Base-by-base conservation (phyloP, 2,888 invertebrate species). In the Muschampia plurimacula region DNA sequence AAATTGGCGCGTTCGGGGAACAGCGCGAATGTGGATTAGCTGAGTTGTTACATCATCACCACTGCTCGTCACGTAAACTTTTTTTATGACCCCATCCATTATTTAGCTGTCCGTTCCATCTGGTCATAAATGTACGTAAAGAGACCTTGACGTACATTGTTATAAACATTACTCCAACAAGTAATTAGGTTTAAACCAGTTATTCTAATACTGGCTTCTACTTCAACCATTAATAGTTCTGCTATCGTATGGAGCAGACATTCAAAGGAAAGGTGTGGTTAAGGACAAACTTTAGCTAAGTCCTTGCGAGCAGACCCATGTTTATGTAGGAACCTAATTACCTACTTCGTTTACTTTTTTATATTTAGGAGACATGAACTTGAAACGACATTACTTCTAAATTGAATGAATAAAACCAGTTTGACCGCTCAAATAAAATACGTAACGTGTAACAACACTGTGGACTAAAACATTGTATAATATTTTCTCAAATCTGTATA, bases 1-100 rank as follows among this genome's bases (percentile, higher is more conserved):
- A 71, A 71, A 71, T 13, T 10, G 66, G 60, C 60, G 60, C 60
- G 60, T 71, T 71, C 66, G 66, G 66, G 71, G 71, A 59, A 49
- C 60, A 59, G n/a, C 22, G 65, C 65, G 66, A 67, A 71, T 49
- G 60, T 71, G 66, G 71, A 71, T 67, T 71, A 62, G n/a, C 41
- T 12, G 2, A 12, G 65, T 65, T 59, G 57, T 70, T 65, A 65
- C 65, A 59, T 70, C 70, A 70, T 65, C 59, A 12, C 46, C 41
- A 46, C 12, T 10, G 44, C 44, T 64, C 22, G 55, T 9, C 52
- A 22, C 69, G 64, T 69, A 32, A 69, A 69, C 44, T 28, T n/a
- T 57, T 28, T 69, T 69, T 69, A 69, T 57, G 63, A 13, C 44
- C 12, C 4, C 4, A 12, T 46, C 46, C 46, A 46, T 46, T 46